Base-by-base conservation (phyloP, 1,140 invertebrate species). In the Zaprionus tsacasi region DNA sequence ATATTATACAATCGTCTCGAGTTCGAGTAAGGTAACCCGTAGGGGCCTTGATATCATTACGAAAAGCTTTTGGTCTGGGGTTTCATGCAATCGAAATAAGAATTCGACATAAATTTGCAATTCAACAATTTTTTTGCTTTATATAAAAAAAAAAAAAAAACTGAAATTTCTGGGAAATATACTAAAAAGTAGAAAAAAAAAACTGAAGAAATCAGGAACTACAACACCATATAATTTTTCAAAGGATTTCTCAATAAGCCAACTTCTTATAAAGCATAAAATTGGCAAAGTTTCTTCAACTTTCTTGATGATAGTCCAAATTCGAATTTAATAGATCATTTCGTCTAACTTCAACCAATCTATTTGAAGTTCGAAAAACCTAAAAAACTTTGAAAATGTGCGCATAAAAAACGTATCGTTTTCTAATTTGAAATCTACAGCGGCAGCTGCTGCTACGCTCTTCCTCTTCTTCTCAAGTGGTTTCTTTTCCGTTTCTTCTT, bases 401-500 rank as follows among this genome's bases (percentile, higher is more conserved):
- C 43, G 15, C 7, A 48, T 30, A 30, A 30, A 30, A 21, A 30
- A 30, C 27, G 27, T 12, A 25, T 50, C 17, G 45, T 50, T 50
- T 50, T 50, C 45, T 25, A 50, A 50, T 50, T 50, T 25, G 4
- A 50, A 50, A 12, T 50, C 45, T 50, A 50, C 45, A 25, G 21
- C 45, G 21, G 45, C 45, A 21, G 21, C 21, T 21, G 21, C 45
- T 21, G 45, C 45, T 50, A 17, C 45, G n/a, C 11, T 50, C 15
- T 11, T 8, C 4, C 15, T 48, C 43, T 10, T 8, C 21, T 2
- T 45, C 17, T 27, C 6, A 21, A 12, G 33, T 52, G 15, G 17
- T 36, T 27, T 15, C n/a, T 43, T 56, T 27, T 55, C 50, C 38
- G 30, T 33, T 52, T 54, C 48, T 65, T 65, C 17, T 13, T 6